Percentiles rank a stretch among this genome's conserved stretches.
phyloP scores from a whole-genome alignment of 2,797 vertebrate genomes.

The Arnoldichthys spilopterus region DNA sequence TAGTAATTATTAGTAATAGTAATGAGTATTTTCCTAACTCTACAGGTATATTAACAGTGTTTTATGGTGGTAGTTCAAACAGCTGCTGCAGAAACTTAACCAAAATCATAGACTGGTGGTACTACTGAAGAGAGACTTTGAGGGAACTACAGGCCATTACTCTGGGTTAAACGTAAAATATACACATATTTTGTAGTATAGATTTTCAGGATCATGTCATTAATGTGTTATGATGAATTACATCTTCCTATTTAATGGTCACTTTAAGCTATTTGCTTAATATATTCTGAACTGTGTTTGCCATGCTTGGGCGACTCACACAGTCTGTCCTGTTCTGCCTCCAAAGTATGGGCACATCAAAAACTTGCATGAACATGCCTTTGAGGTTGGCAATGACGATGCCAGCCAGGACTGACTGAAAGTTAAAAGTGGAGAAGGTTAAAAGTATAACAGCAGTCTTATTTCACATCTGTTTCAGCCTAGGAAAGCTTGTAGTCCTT shows the following conservation, averaged over 20 bases:
- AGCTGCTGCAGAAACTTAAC: neutral
- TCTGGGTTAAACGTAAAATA: no score
- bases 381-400: conserved; percentile 88
- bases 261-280: neutral
- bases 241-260: neutral
- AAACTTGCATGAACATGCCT: conserved; percentile 88
- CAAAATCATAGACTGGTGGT: neutral
- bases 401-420: conserved; percentile 85
- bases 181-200: no score
- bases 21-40: no score
- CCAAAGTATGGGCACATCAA: conserved; percentile 83
- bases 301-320: conserved; percentile 73
- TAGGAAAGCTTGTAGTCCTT: neutral
- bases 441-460: neutral
- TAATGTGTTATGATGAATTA: neutral
- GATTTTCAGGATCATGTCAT: neutral
- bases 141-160: neutral
- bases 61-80: neutral
- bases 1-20: no score
- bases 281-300: neutral
- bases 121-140: neutral
- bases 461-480: neutral
- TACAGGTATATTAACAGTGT: neutral
- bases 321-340: conserved; percentile 84
- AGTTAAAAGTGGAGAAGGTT: conserved; percentile 23